Base-by-base conservation (phyloP, 2,888 invertebrate species). In the Oasisia sp. region DNA sequence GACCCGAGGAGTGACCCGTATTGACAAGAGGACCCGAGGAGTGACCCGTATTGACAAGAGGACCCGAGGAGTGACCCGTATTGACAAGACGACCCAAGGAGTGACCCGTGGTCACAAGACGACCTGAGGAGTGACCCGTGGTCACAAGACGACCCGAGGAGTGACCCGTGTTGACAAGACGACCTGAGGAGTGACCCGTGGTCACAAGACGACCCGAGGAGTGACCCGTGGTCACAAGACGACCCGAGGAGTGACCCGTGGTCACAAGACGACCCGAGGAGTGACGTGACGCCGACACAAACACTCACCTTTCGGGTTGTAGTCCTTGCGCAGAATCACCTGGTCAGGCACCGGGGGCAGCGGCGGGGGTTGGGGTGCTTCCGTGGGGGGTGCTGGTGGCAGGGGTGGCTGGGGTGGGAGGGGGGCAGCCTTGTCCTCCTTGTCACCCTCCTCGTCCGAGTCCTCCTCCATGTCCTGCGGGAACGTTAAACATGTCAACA, bases 321-420 rank as follows among this genome's bases (percentile, higher is more conserved):
- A 99, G 96, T 99, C 99, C 94, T 97, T 98, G 96, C 99, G 98
- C 93, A 99, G 98, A 90, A 99, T 97, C 45, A 99, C 99, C 95
- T 99, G 98, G 96, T 99, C 99, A 32, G 98, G 98, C 0, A 98
- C 97, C 32, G 99, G 98, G 9, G 99, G 98, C 94, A 98, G 96
- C 74, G 98, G 98, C 0, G 98, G 98, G 32, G 97, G 97, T 91
- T 94, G 95, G 92, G 93, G 93, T 44, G 58, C 50, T 14, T 93
- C 93, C 97, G 97, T 94, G 96, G 96, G 94, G 91, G 95, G 94
- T 89, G 94, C 94, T 97, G 94, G 97, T 97, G 93, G 97, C 3
- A 95, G 32, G 95, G 96, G 91, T 8, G 94, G 94, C 12, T 94
- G 93, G 3, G 94, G 94, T 44, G 94, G 94, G 12, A 94, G 94